Conservation (phyloP, 2,888 invertebrate genomes). For the Limnephilus rhombicus region DNA sequence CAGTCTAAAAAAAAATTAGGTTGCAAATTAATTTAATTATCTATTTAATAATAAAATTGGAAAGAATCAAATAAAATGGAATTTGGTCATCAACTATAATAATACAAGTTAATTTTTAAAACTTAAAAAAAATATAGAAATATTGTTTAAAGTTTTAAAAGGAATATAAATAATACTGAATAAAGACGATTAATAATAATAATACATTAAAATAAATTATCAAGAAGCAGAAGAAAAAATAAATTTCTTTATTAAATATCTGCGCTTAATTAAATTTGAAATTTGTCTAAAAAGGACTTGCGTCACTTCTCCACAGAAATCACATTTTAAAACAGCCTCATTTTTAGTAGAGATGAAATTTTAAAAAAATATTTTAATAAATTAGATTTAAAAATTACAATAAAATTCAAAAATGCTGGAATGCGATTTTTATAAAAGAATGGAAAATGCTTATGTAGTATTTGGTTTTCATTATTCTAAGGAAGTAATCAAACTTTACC, state of each 20-base stretch:
- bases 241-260: not conserved
- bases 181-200: not conserved
- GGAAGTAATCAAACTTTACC: not conserved
- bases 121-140: not conserved
- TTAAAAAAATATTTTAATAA: not conserved
- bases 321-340: constrained; percentile 26
- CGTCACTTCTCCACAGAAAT: not conserved
- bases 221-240: not conserved
- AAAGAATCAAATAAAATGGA: constrained; percentile 1
- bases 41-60: not conserved
- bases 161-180: not conserved
- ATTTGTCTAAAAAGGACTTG: not conserved
- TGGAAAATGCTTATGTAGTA: not conserved
- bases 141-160: not conserved
- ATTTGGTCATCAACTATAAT: not conserved
- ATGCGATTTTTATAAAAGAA: not conserved
- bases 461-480: not conserved
- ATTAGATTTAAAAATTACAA: not conserved
- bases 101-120: not conserved
- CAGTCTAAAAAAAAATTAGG: not conserved
- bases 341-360: constrained; percentile 6
- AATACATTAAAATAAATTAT: not conserved
- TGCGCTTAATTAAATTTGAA: not conserved
- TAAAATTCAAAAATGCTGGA: not conserved
- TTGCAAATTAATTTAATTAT: not conserved